Base-by-base conservation (phyloP, 2,113 vertebrate species). In the Ceyx cyanopectus region DNA sequence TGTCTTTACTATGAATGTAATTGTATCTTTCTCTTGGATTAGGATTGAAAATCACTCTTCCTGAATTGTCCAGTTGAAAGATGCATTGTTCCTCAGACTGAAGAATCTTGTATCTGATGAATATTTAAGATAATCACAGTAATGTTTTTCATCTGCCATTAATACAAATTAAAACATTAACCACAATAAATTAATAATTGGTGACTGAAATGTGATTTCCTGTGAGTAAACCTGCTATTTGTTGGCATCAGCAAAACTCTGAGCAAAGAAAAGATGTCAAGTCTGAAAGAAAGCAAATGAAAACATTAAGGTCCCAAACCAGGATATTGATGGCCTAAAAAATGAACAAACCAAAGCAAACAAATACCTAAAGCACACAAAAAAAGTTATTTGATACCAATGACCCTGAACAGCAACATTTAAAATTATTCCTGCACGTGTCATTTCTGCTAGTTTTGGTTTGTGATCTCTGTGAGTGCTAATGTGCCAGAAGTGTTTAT, bases 241-340 rank as follows among this genome's bases (percentile, higher is more conserved):
- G 91, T 85, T 43, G 16, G 88, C 92, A 89, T 90, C 66, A 96
- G 91, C 85, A 81, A 96, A 94, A 60, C 63, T 68, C 27, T 75
- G 78, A 84, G 68, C 80, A 83, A 85, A 95, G 90, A 94, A 96
- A 96, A 95, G 88, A 89, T 14, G 27, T 85, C 45, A 96, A 96
- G 70, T 95, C 73, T 72, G 94, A 96, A 95, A 93, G 74, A 93
- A 95, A 97, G 85, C 26, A 26, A 81, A 56, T 54, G 70, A 88
- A 68, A 84, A 22, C 63, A 57, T 95, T 94, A 94, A 96, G 78
- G 34, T 65, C 40, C 48, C 91, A 87, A 92, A 90, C 69, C 76
- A 95, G 74, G 85, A 96, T 61, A 75, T 88, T 97, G 93, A 84
- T 78, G 46, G n/a, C 40, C 56, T 58, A 54, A 74, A 91, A 84